Base-by-base conservation (phyloP, 1,140 invertebrate species). In the Tetramorium parvispinum region DNA sequence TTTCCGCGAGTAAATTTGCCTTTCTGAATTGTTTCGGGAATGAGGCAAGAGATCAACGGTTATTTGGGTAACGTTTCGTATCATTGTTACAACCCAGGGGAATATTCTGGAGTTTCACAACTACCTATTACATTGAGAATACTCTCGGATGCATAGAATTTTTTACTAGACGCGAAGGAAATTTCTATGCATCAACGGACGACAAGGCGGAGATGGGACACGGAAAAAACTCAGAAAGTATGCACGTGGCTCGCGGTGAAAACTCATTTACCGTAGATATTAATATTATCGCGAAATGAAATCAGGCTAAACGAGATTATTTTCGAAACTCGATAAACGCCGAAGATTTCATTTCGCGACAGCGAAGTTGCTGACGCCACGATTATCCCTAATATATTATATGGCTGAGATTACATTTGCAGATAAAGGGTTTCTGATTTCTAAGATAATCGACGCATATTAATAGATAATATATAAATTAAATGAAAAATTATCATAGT, bases 61-160 rank as follows among this genome's bases (percentile, higher is more conserved):
- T 83, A 75, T 83, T 75, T 75, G 53, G 46, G 11, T 46, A 83
- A 59, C 55, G 53, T 81, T 81, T 57, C 63, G 49, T 75, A 75
- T 75, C 40, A 83, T 75, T 75, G 79, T 83, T 83, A 70, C 40
- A 49, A 59, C 27, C 57, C 27, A 16, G 24, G 18, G 4, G 43
- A 18, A 21, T 73, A 73, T 73, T 82, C 66, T 21, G 53, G 53
- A 13, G 40, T 37, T 75, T 46, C 53, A 8, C 68, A 57, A 85
- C 76, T 53, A 59, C 40, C 85, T 61, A 49, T 81, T 82, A 71
- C 61, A 73, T 83, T 81, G 65, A 70, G 85, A 83, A 83, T 71
- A 78, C 86, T 87, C 73, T 57, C n/a, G 82, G 55, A 87, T 87
- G 82, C 86, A 87, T 87, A 87, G 86, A 87, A 87, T 87, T 87